phyloP scores from a whole-genome alignment of 1,140 invertebrate genomes.

The Lysiphlebus fabarum region DNA sequence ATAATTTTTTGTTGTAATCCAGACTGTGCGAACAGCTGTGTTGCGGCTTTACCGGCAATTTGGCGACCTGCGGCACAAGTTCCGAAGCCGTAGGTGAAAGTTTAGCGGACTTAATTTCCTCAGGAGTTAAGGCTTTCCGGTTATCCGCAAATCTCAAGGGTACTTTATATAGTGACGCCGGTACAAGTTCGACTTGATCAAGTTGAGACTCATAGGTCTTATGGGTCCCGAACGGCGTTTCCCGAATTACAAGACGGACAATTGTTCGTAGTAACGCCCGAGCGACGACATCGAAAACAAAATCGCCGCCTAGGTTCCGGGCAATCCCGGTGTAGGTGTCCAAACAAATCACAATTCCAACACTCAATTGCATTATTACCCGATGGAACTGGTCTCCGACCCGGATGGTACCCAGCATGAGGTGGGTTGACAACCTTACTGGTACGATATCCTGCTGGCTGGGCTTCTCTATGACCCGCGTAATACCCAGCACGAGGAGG shows the following conservation, averaged over 20 bases:
- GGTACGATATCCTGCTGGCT: too few species aligned
- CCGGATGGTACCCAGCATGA: too few species aligned
- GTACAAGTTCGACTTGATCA: fast-evolving
- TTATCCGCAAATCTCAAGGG: too few species aligned
- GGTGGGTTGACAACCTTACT: too few species aligned
- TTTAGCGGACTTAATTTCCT: too few species aligned
- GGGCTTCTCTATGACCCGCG: too few species aligned
- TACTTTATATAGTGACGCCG: background rate
- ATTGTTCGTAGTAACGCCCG: background rate
- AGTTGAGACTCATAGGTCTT: background rate
- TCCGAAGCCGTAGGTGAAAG: background rate
- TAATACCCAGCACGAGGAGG: too few species aligned
- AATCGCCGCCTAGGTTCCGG: background rate
- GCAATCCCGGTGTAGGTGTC: background rate
- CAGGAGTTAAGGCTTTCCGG: too few species aligned
- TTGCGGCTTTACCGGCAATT: background rate
- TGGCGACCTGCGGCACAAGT: background rate
- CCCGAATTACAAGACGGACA: background rate
- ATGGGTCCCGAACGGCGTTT: background rate
- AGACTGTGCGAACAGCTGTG: background rate
- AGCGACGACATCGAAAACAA: background rate
- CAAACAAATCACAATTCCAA: background rate
- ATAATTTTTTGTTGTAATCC: background rate
- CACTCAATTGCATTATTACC: background rate
- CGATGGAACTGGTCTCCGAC: too few species aligned